phyloP scores from a whole-genome alignment of 2,888 invertebrate genomes.

The Drosophila mettleri region DNA sequence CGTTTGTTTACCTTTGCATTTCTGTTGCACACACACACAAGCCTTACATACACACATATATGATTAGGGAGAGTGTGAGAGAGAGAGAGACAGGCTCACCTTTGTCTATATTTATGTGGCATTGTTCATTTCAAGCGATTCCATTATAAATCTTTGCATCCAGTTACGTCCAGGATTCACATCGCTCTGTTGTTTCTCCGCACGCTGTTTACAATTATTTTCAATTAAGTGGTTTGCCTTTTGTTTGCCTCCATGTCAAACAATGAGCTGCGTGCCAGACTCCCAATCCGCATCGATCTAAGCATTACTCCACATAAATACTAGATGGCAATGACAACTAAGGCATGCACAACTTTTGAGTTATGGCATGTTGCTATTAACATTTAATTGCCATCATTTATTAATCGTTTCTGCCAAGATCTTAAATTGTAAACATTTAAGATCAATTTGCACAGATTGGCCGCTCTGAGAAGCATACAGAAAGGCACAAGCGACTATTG shows the following conservation, averaged over 20 bases:
- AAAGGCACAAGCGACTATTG: neutral
- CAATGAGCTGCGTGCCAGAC: constrained; percentile 1
- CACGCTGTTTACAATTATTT: constrained; percentile 69
- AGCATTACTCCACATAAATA: constrained; percentile 44
- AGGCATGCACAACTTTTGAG: constrained; percentile 14
- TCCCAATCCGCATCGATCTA: constrained; percentile 6
- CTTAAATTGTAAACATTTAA: constrained; percentile 1
- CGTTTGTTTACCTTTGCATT: constrained; percentile 59
- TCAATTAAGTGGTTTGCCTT: constrained; percentile 59
- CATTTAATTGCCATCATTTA: constrained; percentile 37
- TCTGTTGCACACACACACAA: constrained; percentile 22
- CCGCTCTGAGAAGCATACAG: constrained; percentile 6
- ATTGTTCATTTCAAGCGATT: constrained; percentile 20
- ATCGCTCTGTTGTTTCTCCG: constrained; percentile 46
- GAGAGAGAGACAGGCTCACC: neutral
- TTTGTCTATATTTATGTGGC: constrained; percentile 13
- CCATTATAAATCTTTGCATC: constrained; percentile 67
- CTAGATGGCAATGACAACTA: neutral
- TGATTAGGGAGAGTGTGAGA: too few species aligned
- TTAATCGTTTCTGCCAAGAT: constrained; percentile 17
- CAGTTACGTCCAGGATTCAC: constrained; percentile 66
- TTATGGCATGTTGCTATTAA: constrained; percentile 34
- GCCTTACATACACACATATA: neutral
- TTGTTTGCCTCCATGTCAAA: constrained; percentile 29
- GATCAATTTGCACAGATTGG: neutral